Percentiles rank a stretch among this genome's conserved stretches.
These are phyloP conservation scores for Lathronympha strigana DNA, from an alignment of 2,888 invertebrate species.

Conservation along the genomic window DNA sequence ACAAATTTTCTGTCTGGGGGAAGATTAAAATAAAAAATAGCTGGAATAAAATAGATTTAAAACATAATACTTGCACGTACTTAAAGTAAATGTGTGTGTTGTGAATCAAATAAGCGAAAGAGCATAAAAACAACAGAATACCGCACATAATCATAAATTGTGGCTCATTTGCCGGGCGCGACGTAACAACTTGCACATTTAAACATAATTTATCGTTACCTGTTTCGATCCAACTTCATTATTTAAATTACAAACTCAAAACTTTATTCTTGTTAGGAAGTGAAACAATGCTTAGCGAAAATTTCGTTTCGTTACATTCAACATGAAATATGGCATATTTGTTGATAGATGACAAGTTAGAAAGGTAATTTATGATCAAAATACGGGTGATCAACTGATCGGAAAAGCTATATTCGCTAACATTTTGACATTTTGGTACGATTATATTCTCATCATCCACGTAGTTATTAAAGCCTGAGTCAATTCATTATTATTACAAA, in stretches of 20 bases:
- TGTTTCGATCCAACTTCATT: slow-evolving; percentile 31
- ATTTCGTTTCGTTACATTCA: not conserved
- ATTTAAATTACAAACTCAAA: slow-evolving; percentile 25
- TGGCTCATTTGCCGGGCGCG: slow-evolving; percentile 29
- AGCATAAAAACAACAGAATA: slow-evolving; percentile 18
- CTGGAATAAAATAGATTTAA: not conserved
- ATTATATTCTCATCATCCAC: too few species aligned
- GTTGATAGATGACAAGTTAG: too few species aligned
- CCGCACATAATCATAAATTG: slow-evolving; percentile 23
- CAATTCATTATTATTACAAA: too few species aligned
- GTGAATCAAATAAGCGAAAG: not conserved
- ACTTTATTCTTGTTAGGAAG: slow-evolving; percentile 3
- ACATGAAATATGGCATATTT: too few species aligned
- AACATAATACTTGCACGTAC: not conserved
- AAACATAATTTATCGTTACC: slow-evolving; percentile 20
- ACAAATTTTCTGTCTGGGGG: too few species aligned
- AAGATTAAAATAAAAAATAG: not conserved
- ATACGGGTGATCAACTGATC: too few species aligned
- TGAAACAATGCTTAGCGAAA: not conserved
- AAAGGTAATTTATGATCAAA: too few species aligned
- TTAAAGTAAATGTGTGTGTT: not conserved
- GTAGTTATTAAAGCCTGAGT: too few species aligned
- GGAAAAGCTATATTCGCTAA: too few species aligned
- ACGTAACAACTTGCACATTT: slow-evolving; percentile 12
- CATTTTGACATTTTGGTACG: too few species aligned